Evolutionary conservation across 2,888 invertebrate genomes (phyloP).

Genomic region (Agonopterix heracliana): DNA sequence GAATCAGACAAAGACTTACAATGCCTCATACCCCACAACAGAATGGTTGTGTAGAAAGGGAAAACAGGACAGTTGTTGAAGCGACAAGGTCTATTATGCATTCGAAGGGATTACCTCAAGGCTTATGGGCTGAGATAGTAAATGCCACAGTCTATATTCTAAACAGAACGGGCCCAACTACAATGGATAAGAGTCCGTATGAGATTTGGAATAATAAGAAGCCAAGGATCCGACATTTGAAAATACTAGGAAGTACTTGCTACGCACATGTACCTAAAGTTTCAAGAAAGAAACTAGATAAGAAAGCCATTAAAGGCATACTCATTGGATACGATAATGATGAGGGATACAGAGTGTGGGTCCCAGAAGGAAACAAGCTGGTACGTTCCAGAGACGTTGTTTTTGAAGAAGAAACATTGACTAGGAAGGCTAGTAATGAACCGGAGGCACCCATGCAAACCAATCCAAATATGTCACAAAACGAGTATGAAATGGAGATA

Average conservation of each 20-base stretch:
- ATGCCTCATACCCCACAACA: conserved; percentile 5
- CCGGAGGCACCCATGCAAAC: background rate
- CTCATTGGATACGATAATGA: conserved; percentile 4
- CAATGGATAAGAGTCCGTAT: conserved; percentile 3
- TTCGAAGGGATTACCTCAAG: conserved; percentile 1
- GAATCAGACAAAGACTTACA: conserved; percentile 1
- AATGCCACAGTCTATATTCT: conserved; percentile 3
- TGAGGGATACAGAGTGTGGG: conserved; percentile 3
- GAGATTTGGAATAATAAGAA: conserved; percentile 6
- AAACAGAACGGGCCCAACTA: conserved; percentile 4
- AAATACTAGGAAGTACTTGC: conserved; percentile 3
- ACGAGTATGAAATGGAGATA: background rate
- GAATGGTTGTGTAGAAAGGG: background rate
- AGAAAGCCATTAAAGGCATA: conserved; percentile 1
- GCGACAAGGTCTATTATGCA: conserved; percentile 3
- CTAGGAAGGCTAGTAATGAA: background rate
- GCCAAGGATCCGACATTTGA: conserved; percentile 2
- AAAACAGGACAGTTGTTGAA: conserved; percentile 2
- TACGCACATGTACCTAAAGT: conserved; percentile 5
- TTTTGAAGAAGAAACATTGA: conserved; percentile 1
- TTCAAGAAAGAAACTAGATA: background rate
- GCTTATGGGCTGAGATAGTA: background rate
- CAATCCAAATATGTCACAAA: background rate
- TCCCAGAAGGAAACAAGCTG: background rate
- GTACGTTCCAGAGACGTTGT: conserved; percentile 2